phyloP scores from a whole-genome alignment of 1,140 invertebrate species.

The Charaxes varanes region DNA sequence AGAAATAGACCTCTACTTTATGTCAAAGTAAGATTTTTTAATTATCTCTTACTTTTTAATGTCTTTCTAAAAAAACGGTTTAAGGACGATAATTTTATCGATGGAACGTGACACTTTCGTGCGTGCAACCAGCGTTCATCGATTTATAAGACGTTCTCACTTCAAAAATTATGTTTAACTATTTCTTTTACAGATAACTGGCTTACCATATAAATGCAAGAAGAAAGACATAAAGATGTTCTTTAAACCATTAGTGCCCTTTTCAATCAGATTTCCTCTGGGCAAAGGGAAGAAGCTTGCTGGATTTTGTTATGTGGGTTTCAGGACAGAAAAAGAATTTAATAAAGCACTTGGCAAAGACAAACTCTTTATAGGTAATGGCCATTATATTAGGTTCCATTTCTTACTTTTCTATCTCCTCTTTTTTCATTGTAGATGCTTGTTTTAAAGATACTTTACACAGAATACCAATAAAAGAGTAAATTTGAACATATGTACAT shows the following conservation, averaged over 20 bases:
- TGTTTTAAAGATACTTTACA: no score
- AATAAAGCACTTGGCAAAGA: constrained; percentile 89
- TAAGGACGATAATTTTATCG: no score
- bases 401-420: no score
- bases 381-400: no score
- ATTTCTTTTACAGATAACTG: constrained; percentile 70
- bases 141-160: no score
- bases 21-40: constrained; percentile 67
- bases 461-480: no score
- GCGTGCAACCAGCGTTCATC: no score
- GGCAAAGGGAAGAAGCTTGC: constrained; percentile 77
- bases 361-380: constrained; percentile 89
- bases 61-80: not conserved
- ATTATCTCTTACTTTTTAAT: no score
- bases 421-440: no score
- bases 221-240: constrained; percentile 90
- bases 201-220: constrained; percentile 81
- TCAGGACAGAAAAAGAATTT: constrained; percentile 87
- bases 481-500: no score
- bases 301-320: constrained; percentile 94
- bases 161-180: not conserved
- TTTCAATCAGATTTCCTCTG: constrained; percentile 84
- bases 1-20: constrained; percentile 76
- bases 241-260: constrained; percentile 85
- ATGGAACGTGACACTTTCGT: no score